Conservation (phyloP, 1,140 invertebrate genomes). For the Drosophila subpulchrella region DNA sequence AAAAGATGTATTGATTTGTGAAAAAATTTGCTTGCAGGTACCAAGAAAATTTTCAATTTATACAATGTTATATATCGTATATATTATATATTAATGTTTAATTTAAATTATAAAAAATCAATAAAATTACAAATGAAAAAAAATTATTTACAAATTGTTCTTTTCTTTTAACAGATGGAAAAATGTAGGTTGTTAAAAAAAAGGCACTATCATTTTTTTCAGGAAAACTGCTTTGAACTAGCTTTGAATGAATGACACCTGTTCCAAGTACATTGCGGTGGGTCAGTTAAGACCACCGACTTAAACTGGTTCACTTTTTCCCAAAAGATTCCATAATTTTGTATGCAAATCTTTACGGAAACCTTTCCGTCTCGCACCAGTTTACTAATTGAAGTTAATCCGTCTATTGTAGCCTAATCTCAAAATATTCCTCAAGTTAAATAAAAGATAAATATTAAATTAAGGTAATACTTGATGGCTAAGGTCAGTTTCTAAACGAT, state of each 20-base stretch:
- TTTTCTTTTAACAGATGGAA: conserved; percentile 3
- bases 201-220: conserved; percentile 4
- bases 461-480: conserved; percentile 6
- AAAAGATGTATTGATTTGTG: conserved; percentile 48
- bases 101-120: conserved; percentile 54
- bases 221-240: neutral
- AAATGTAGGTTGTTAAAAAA: neutral
- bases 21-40: conserved; percentile 68
- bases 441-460: conserved; percentile 3
- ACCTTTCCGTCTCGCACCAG: conserved; percentile 57
- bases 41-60: conserved; percentile 70
- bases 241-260: neutral
- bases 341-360: conserved; percentile 43
- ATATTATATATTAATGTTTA: conserved; percentile 70
- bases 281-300: conserved; percentile 15
- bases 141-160: conserved; percentile 20
- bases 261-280: conserved; percentile 28
- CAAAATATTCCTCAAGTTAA: conserved; percentile 1
- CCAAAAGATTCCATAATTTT: conserved; percentile 28
- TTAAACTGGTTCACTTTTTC: conserved; percentile 19
- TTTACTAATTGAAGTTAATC: conserved; percentile 59
- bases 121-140: conserved; percentile 43
- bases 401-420: conserved; percentile 2
- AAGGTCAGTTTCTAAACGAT: conserved; percentile 26
- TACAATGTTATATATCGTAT: conserved; percentile 73